Evolutionary conservation across 2,888 invertebrate genomes (phyloP), one percentile per base, ranked within the genome.

Genomic region (Asteroscopus sphinx): DNA sequence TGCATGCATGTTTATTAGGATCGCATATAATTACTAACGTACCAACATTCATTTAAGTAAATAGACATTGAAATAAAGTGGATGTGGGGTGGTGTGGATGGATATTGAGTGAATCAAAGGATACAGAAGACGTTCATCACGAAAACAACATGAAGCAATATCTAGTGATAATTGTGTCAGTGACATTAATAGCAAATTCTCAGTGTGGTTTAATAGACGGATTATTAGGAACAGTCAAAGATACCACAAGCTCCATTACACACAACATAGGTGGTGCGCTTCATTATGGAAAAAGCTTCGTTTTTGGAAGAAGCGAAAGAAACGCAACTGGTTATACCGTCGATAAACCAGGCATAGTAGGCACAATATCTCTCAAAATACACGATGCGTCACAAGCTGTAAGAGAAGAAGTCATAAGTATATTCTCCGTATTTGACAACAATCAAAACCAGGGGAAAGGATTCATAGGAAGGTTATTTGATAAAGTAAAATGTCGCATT

Each of bases 181-280:
- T 81, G 8, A 7, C 69, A 16, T 16, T 77, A 15, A 45, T 65
- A 16, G 42, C 46, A 0, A 55, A 64, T 45, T 59, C 56, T 11
- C 56, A 74, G 5, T 68, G 78, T 56, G 76, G 75, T 11, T 13
- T 78, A 0, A 51, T 80, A n/a, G 77, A 73, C 0, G 61, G 68
- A 9, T 9, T 80, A 0, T 41, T 68, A 3, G 78, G 56, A 11
- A 55, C 32, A 45, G 67, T 80, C 2, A 77, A 66, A 40, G 53
- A 73, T 33, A 81, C 79, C 2, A 66, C 79, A 30, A 58, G 42
- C 15, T 68, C 69, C 6, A 47, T 81, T 9, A 63, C 26, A 17
- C 46, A 78, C 9, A 58, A 70, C n/a, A 63, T 70, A 11, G 52
- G 48, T 17, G 70, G 69, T 42, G 73, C 58, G 1, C 40, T 72